These are phyloP conservation scores for Leptodactylus fuscus DNA, from an alignment of 2,113 vertebrate species.

Conservation along the genomic window DNA sequence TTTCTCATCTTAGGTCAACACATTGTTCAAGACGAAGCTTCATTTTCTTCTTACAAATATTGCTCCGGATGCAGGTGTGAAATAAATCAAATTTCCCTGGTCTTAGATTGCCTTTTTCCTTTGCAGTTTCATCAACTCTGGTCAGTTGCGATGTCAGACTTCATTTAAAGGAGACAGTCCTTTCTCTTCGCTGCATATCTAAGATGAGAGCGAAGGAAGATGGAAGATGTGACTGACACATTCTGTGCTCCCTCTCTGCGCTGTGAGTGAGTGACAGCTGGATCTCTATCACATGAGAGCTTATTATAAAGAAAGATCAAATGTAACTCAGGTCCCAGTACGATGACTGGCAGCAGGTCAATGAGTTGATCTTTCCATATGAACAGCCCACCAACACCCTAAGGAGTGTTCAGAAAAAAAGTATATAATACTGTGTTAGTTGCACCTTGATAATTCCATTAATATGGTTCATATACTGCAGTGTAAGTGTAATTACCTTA, in stretches of 20 bases:
- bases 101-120: constrained; percentile 51
- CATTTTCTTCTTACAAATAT: constrained; percentile 57
- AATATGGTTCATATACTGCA: background rate
- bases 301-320: constrained; percentile 37
- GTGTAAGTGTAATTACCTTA: background rate
- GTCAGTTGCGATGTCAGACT: constrained; percentile 44
- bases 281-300: constrained; percentile 36
- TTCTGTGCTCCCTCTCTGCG: constrained; percentile 14
- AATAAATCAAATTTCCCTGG: constrained; percentile 53
- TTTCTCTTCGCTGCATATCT: constrained; percentile 39
- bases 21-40: constrained; percentile 47
- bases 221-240: constrained; percentile 36
- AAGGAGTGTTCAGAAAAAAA: background rate
- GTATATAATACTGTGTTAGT: background rate
- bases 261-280: constrained; percentile 20
- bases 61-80: constrained; percentile 39
- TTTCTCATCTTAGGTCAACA: constrained; percentile 58
- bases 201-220: constrained; percentile 26
- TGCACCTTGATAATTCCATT: background rate
- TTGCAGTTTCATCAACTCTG: constrained; percentile 51
- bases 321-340: background rate
- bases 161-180: constrained; percentile 53
- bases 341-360: constrained; percentile 32
- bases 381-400: background rate
- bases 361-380: background rate